Evolutionary conservation across 2,113 vertebrate genomes (phyloP), one percentile per base, ranked within the genome.

Genomic region (Oreochromis niloticus): DNA sequence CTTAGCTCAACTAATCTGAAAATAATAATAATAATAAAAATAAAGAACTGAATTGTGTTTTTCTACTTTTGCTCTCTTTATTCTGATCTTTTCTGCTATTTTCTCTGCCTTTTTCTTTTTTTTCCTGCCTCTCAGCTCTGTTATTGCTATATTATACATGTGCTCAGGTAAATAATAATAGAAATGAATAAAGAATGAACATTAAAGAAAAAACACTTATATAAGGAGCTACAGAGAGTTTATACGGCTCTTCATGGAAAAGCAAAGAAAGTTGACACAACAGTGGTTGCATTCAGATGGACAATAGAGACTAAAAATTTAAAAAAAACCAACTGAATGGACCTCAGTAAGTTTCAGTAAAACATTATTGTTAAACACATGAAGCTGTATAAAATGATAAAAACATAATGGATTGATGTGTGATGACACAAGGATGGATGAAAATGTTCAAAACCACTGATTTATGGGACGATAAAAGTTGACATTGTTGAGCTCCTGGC

Each of bases 251-350:
- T 34, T 66, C 12, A 11, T 66, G 19, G 11, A 66, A 22, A 66
- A 66, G 61, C 61, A 66, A 66, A 68, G 61, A 39, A 19, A 66
- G 34, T 22, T 68, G 34, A 11, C 1, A 39, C 19, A 66, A 66
- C 61, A 13, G 4, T 22, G 59, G 2, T 63, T 63, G 19, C 11
- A 22, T 13, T 13, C 34, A 68, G 63, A 68, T 39, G 11, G 34
- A 39, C 63, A 1, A 39, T 7, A 39, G 10, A 39, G 34, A 0
- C 63, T 39, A 68, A 68, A 13, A 66, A 63, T 39, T 39, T 39
- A 39, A 13, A 43, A 11, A 39, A 11, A 39, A 43, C 9, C 4
- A 48, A 73, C 41, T 46, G 1, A 46, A 48, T 0, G 0, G 0
- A 48, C 41, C 24, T 48, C 68, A 7, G 68, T 73, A 1, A 30